phyloP scores from a whole-genome alignment of 2,113 vertebrate species.

The Orientallactaga bullata region DNA sequence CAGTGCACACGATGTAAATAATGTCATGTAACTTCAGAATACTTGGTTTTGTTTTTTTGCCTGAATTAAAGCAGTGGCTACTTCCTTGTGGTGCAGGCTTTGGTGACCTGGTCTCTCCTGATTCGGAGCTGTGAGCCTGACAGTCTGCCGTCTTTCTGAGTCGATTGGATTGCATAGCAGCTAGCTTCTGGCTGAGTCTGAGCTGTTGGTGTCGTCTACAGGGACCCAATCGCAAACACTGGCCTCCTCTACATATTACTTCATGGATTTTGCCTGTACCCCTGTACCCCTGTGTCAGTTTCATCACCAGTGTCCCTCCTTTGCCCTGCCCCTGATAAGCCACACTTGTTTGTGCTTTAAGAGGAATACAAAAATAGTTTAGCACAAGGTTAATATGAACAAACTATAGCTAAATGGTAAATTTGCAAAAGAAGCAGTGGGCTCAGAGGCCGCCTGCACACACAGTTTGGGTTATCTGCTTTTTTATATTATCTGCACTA shows the following conservation, averaged over 20 bases:
- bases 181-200: background rate
- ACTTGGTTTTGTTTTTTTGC: background rate
- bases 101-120: background rate
- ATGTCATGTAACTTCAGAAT: background rate
- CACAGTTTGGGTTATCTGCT: conserved; percentile 51
- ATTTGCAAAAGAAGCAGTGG: background rate
- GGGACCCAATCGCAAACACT: background rate
- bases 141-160: background rate
- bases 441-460: background rate
- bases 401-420: conserved; percentile 23
- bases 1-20: too few species aligned
- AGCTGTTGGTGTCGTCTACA: background rate
- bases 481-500: conserved; percentile 1
- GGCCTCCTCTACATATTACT: background rate
- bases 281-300: background rate
- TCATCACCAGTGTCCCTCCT: background rate
- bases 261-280: background rate
- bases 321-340: too few species aligned
- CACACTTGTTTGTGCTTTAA: conserved; percentile 11
- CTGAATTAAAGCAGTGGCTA: background rate
- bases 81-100: background rate
- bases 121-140: background rate
- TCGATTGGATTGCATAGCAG: background rate
- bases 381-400: background rate
- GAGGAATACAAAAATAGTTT: conserved; percentile 2